Evolutionary conservation across 30 jellyfish, hydroid and myxozoan genomes (phyloP).

Genomic region (Morbakka virulenta): DNA sequence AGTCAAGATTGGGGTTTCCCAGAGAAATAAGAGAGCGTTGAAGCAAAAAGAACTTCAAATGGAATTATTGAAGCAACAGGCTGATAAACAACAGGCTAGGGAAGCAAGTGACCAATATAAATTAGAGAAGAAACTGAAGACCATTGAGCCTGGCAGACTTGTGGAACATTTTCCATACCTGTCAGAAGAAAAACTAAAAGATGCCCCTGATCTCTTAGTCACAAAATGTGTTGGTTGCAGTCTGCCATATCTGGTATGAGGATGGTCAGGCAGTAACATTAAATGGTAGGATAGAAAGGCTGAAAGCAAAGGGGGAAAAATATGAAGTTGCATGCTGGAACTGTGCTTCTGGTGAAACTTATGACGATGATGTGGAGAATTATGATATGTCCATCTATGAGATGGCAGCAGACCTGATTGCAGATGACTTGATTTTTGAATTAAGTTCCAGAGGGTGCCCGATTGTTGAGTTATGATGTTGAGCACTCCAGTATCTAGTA

Average conservation of each 20-base stretch:
- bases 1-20: conserved; percentile 1
- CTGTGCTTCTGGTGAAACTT: not conserved
- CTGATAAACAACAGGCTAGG: not conserved
- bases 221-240: not conserved
- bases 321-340: conserved; percentile 24
- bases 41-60: not conserved
- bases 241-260: conserved; percentile 14
- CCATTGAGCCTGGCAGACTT: not conserved
- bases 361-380: conserved; percentile 3
- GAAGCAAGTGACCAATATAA: not conserved
- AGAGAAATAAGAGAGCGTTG: not conserved
- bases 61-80: not conserved
- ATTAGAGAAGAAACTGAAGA: not conserved
- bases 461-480: too few relatives aligned
- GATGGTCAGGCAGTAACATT: too few relatives aligned
- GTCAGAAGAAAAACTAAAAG: not conserved
- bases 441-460: too few relatives aligned
- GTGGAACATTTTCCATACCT: conserved; percentile 6
- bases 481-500: too few relatives aligned
- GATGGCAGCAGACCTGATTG: conserved; percentile 25
- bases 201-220: too few relatives aligned
- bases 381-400: conserved; percentile 7
- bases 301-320: not conserved
- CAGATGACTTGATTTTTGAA: not conserved
- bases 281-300: conserved; percentile 15